Evolutionary conservation across 2,888 invertebrate genomes (phyloP), one percentile per base, ranked within the genome.

Genomic region (Mesoligia furuncula): DNA sequence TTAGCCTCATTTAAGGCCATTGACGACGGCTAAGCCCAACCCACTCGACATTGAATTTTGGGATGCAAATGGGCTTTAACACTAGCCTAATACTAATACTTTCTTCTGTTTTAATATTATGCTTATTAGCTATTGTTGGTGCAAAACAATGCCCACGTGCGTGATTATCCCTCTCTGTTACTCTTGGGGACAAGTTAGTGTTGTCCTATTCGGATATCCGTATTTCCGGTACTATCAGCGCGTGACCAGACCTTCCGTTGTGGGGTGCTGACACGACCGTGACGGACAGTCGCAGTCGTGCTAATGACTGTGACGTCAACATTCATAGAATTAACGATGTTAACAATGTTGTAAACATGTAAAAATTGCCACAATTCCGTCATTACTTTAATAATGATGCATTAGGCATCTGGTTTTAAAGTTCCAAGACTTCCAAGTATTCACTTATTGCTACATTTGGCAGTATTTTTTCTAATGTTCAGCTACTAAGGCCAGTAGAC

Each of bases 161-260:
- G 82, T 87, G 83, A 75, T 83, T 61, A 27, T 54, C 62, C 36
- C 24, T 90, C 90, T 85, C 85, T 85, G 74, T 90, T 74, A 54
- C 76, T 79, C 84, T 75, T 83, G 77, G 64, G 75, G 64, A 75
- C 64, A 61, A 62, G 67, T 71, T 70, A 24, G 69, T 68, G 85
- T 83, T 83, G 89, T 85, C 85, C 86, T 85, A 62, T 93, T 88
- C 94, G 95, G 94, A 96, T 93, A 94, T 95, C 95, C 96, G 95
- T 92, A 93, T 90, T 95, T 96, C 95, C 96, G 94, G 86, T 91
- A 90, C 85, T 88, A 92, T 79, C 92, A 92, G 90, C 90, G 94
- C 96, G 94, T 96, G 96, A 96, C 96, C 93, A 90, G 84, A 86
- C 91, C 93, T 94, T 95, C 96, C 96, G 95, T 91, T 89, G 88